phyloP scores from a whole-genome alignment of 2,797 vertebrate genomes.

The Vultur gryphus region DNA sequence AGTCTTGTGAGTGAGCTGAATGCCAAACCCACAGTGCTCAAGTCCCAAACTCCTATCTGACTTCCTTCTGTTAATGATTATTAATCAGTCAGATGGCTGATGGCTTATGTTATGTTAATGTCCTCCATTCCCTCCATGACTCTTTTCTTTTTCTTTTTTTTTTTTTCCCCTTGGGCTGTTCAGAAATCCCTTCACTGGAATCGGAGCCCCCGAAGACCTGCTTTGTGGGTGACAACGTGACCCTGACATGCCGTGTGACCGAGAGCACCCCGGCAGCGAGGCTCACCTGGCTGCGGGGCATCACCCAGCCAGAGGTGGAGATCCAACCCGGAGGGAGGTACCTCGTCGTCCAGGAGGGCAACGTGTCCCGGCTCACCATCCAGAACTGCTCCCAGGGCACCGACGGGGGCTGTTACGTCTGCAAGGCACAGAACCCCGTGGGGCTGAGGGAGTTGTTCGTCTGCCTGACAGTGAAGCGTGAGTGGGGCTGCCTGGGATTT shows the following conservation, averaged over 20 bases:
- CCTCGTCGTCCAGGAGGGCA: conserved; percentile 63
- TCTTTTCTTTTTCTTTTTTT: not conserved
- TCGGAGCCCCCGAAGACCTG: conserved; percentile 80
- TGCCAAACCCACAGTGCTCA: not conserved
- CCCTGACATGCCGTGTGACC: conserved; percentile 77
- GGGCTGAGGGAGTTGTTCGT: conserved; percentile 78
- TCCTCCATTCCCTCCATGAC: not conserved
- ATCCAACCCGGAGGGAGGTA: conserved; percentile 77
- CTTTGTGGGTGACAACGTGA: conserved; percentile 74
- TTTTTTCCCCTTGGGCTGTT: not conserved
- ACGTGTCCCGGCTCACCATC: conserved; percentile 80
- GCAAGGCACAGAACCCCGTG: conserved; percentile 86
- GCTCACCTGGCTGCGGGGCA: conserved; percentile 83
- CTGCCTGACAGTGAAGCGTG: conserved; percentile 85
- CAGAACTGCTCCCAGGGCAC: conserved; percentile 77
- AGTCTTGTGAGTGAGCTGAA: not conserved
- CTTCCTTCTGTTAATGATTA: conserved; percentile 39
- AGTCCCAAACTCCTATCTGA: not conserved
- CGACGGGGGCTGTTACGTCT: conserved; percentile 84
- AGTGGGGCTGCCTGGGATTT: not conserved
- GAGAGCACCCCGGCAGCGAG: conserved; percentile 61
- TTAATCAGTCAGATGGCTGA: not conserved
- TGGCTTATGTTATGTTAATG: not conserved
- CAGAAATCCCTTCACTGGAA: conserved; percentile 79
- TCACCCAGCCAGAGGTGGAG: conserved; percentile 18